phyloP scores from a whole-genome alignment of 2,113 vertebrate genomes.

The Phyllostomus discolor region DNA sequence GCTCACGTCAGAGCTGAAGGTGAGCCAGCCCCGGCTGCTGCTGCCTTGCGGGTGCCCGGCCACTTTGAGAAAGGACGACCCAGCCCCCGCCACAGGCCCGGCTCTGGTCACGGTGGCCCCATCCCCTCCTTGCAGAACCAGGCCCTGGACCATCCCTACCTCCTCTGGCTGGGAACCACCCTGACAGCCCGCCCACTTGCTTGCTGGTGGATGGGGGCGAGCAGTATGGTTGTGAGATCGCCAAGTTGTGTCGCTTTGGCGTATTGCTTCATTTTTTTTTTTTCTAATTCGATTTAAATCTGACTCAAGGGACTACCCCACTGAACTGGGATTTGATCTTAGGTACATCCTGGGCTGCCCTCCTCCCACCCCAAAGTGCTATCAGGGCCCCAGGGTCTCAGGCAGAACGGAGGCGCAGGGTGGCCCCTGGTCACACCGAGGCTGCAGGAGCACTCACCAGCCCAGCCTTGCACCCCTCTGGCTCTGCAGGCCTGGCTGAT shows the following conservation, averaged over 20 bases:
- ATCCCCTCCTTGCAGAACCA: not conserved
- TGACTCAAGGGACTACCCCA: not conserved
- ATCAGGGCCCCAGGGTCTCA: not conserved
- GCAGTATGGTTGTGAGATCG: not conserved
- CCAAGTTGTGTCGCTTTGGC: not conserved
- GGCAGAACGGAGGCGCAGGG: too few species aligned
- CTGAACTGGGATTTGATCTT: not conserved
- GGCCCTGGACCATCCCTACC: not conserved
- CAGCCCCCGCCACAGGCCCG: too few species aligned
- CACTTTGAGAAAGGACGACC: not conserved
- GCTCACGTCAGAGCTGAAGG: not conserved
- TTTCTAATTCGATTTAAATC: not conserved
- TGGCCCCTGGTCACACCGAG: not conserved
- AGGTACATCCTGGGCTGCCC: not conserved
- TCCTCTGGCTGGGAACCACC: too few species aligned
- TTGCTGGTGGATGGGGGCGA: not conserved
- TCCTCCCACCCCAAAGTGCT: not conserved
- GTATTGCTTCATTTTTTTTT: not conserved
- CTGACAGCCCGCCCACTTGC: not conserved
- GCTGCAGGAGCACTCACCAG: not conserved
- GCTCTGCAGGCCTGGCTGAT: not conserved
- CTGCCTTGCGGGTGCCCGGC: not conserved
- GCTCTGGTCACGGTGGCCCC: accelerated
- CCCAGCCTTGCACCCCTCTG: not conserved
- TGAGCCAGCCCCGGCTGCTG: not conserved